phyloP scores from a whole-genome alignment of 2,113 vertebrate species.

The Felis chaus region DNA sequence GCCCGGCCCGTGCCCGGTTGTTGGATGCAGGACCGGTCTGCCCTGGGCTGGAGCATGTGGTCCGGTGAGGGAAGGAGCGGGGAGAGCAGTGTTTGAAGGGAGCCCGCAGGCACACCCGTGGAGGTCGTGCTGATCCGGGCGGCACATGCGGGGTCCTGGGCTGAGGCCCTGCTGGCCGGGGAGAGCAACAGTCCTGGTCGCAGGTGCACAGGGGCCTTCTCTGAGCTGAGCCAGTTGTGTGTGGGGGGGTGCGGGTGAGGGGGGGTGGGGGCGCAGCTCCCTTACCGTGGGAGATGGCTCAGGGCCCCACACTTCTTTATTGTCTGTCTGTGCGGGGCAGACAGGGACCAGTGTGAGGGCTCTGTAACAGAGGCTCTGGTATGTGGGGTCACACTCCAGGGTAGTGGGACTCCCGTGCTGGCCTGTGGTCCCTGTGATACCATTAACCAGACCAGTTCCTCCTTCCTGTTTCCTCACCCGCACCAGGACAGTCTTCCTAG shows the following conservation, averaged over 20 bases:
- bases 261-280: neutral
- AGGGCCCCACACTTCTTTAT: neutral
- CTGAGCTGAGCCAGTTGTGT: neutral
- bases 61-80: neutral
- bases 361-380: neutral
- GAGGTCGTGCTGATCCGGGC: neutral
- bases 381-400: neutral
- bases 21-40: neutral
- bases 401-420: neutral
- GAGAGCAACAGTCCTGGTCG: neutral
- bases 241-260: neutral
- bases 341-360: neutral
- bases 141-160: neutral
- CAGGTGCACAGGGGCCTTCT: neutral
- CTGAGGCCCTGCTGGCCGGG: neutral
- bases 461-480: no score
- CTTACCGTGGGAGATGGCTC: neutral
- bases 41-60: neutral
- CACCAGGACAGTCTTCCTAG: neutral
- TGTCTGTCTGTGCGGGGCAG: neutral
- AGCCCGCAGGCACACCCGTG: neutral
- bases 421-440: neutral
- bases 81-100: neutral
- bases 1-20: neutral
- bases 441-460: neutral